Evolutionary conservation across 2,797 vertebrate species (phyloP).

Genomic region (Melanotaenia nigrans): DNA sequence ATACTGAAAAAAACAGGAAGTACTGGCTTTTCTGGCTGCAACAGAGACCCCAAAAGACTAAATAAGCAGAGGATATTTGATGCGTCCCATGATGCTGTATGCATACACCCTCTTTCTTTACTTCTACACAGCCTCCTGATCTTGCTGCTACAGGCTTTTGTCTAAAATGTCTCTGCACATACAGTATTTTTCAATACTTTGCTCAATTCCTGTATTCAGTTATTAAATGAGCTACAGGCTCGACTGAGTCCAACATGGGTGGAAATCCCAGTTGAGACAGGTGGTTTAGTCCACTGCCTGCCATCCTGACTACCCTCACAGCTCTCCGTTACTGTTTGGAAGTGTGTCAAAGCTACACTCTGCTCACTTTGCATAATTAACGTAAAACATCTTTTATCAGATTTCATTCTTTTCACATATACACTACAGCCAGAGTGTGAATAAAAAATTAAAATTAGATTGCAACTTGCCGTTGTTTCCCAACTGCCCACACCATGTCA

Average conservation of each 20-base stretch:
- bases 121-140: not conserved
- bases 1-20: too few species aligned
- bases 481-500: too few species aligned
- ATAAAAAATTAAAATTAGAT: constrained; percentile 17
- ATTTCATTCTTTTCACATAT: constrained; percentile 2
- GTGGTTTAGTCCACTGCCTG: not conserved
- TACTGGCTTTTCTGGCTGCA: not conserved
- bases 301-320: not conserved
- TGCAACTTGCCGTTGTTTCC: not conserved
- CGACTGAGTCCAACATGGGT: constrained; percentile 31
- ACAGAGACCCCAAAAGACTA: not conserved
- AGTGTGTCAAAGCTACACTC: not conserved
- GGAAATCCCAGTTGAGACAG: not conserved
- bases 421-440: not conserved
- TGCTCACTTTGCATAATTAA: not conserved
- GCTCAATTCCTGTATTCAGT: constrained; percentile 23
- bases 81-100: not conserved
- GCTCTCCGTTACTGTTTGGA: not conserved
- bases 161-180: not conserved
- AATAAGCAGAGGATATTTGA: too few species aligned
- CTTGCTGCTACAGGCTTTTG: not conserved
- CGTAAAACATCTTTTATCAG: not conserved
- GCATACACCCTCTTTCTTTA: not conserved
- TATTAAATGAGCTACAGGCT: constrained; percentile 35
- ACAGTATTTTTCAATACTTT: constrained; percentile 22